Conservation (phyloP, 2,888 invertebrate genomes). For the Nomada fucata region DNA sequence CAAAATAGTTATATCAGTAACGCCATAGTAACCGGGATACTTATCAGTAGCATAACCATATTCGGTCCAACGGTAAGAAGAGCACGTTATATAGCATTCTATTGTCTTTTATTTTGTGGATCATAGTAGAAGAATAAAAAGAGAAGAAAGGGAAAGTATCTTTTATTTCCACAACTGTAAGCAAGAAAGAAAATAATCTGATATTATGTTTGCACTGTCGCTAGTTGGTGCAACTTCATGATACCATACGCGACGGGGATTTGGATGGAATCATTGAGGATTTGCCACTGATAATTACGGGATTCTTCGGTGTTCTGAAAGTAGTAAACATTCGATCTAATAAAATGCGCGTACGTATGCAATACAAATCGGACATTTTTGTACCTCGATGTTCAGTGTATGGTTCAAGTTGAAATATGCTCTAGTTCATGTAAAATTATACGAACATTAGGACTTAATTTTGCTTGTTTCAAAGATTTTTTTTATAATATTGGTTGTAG, state of each 20-base stretch:
- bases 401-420: too few species aligned
- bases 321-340: not conserved
- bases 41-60: not conserved
- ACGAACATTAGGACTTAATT: too few species aligned
- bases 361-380: not conserved
- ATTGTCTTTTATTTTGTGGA: too few species aligned
- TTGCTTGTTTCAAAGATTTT: too few species aligned
- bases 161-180: not conserved
- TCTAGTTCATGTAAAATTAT: too few species aligned
- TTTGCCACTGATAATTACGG: not conserved
- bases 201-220: not conserved
- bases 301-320: not conserved
- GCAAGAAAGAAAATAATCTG: not conserved
- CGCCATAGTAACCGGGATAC: not conserved
- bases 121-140: too few species aligned
- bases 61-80: slow-evolving; percentile 1
- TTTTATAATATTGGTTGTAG: too few species aligned
- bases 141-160: not conserved
- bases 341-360: too few species aligned
- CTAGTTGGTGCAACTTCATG: not conserved
- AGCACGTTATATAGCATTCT: too few species aligned
- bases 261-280: not conserved
- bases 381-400: too few species aligned
- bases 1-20: not conserved
- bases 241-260: not conserved